Base-by-base conservation (phyloP, 2,113 vertebrate genomes). In the Rhinolophus ferrumequinum region DNA sequence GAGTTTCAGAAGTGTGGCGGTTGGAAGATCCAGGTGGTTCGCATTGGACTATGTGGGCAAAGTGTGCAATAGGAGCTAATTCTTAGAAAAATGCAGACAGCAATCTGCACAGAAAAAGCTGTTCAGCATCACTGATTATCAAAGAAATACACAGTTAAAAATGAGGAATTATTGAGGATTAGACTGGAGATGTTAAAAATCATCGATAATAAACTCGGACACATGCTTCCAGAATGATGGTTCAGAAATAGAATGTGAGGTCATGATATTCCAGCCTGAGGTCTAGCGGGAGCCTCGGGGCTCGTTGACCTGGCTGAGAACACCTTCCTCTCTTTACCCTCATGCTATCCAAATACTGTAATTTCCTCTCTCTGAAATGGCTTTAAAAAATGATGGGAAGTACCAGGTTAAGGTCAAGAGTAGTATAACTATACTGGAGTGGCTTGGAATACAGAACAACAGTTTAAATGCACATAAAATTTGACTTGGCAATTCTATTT, bases 41-140 rank as follows among this genome's bases (percentile, higher is more conserved):
- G 21, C 0, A 0, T n/a, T 0, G 3, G 4, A 13, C 64, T 35
- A 30, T 0, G 0, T 33, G 28, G 22, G 9, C 82, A 93, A 38
- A 83, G 44, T 2, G 11, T 26, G 4, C 2, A 15, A 0, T 2
- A 0, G 93, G 26, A 93, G 2, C 4, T 62, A 44, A 47, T 70
- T 58, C n/a, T 81, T 85, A 77, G 72, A 64, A 76, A 95, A 81
- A 41, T 35, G 19, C 1, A 83, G 47, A 52, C 9, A 73, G 6
- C 30, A 60, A 41, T 50, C 4, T 19, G 21, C 19, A 52, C 14
- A 80, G 33, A 58, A 54, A 58, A 79, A 58, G 8, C 6, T 28
- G 33, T n/a, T 85, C 28, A 69, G 5, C 1, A 26, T 70, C 26
- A 47, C 21, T 70, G 35, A 66, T 64, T n/a, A 52, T 47, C 1